A percentile compares a stretch with the other conserved stretches of the same genome.
Evolutionary conservation across 2,888 invertebrate species (phyloP).

Genomic region (Dascillus cervinus): DNA sequence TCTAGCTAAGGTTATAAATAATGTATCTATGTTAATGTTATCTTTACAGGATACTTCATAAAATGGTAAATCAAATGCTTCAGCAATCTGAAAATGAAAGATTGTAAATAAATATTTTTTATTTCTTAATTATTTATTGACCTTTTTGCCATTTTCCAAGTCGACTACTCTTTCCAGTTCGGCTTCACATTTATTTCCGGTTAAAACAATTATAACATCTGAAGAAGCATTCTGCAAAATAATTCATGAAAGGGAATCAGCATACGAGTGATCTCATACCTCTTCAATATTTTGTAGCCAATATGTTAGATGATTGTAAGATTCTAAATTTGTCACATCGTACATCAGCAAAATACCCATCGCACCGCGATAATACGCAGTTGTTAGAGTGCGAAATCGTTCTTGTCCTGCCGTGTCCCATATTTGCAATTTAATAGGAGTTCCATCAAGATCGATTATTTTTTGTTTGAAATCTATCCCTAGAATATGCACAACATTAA

Average conservation of each 20-base stretch:
- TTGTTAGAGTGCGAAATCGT: conserved; percentile 70
- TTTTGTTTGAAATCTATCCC: conserved; percentile 88
- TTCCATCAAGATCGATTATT: conserved; percentile 78
- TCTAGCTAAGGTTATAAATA: conserved; percentile 71
- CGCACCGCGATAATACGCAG: conserved; percentile 82
- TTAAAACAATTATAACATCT: conserved; percentile 77
- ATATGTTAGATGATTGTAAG: conserved; percentile 84
- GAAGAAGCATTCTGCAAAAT: conserved; percentile 71
- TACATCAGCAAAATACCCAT: conserved; percentile 90
- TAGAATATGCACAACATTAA: too few species aligned
- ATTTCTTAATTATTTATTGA: conserved; percentile 32
- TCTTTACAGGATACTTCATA: conserved; percentile 84
- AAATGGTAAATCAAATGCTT: conserved; percentile 81
- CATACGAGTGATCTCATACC: too few species aligned
- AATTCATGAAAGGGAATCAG: conserved; percentile 22
- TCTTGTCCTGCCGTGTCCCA: conserved; percentile 84
- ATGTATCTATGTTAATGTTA: conserved; percentile 77
- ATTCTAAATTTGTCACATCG: conserved; percentile 81
- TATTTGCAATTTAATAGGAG: conserved; percentile 76
- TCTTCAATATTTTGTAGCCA: conserved; percentile 88
- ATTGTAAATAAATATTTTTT: conserved; percentile 1
- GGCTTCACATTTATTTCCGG: conserved; percentile 78
- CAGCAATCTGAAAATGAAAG: conserved; percentile 60
- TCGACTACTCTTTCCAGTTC: conserved; percentile 71
- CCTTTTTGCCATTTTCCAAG: conserved; percentile 73